Evolutionary conservation across 1,140 invertebrate genomes (phyloP).

Genomic region (Bombus superbus): DNA sequence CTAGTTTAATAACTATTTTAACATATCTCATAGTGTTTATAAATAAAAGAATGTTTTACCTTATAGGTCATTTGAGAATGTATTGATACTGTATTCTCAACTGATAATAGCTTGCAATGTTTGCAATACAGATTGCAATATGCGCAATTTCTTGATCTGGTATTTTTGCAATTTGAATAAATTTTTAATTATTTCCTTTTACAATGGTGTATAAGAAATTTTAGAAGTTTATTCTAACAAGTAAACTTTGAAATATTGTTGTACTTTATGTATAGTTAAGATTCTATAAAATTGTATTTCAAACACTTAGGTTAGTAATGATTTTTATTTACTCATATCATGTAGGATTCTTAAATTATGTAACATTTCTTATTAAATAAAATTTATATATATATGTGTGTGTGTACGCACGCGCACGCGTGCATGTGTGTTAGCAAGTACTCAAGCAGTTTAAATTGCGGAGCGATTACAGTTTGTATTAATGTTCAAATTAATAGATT

Average conservation of each 20-base stretch:
- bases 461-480: neutral
- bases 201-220: no score
- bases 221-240: no score
- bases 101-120: neutral
- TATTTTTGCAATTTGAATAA: neutral
- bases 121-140: neutral
- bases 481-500: neutral
- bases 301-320: no score
- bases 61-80: neutral
- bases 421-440: neutral
- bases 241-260: neutral
- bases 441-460: neutral
- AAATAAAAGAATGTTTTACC: neutral
- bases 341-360: no score
- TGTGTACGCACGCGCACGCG: no score
- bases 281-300: no score
- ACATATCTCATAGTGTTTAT: neutral
- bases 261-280: no score
- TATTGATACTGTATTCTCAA: neutral
- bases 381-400: no score
- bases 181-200: no score
- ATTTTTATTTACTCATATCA: no score
- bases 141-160: neutral
- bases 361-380: no score
- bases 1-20: neutral